Conservation (phyloP, 2,797 vertebrate species). For the Sternarchorhynchus goeldii region DNA sequence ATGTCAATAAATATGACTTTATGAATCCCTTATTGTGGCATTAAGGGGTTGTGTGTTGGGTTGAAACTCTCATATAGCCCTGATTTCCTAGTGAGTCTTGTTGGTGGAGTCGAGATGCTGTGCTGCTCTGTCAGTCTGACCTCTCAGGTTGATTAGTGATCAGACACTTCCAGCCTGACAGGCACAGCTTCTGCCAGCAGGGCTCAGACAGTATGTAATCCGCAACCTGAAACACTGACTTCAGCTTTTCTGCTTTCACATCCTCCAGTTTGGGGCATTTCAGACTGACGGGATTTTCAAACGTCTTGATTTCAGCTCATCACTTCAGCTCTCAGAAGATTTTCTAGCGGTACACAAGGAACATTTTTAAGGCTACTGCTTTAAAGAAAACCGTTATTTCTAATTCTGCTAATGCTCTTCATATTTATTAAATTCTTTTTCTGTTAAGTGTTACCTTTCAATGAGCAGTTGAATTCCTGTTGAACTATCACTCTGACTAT, state of each 20-base stretch:
- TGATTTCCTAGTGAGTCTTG: not conserved
- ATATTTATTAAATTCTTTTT: constrained; percentile 32
- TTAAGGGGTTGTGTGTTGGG: not conserved
- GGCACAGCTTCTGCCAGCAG: constrained; percentile 61
- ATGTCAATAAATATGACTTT: too few species aligned
- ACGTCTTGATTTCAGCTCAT: constrained; percentile 2
- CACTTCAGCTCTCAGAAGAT: not conserved
- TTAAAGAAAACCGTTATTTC: not conserved
- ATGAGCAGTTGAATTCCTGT: constrained; percentile 65
- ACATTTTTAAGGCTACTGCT: not conserved
- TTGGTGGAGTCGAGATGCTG: constrained; percentile 5
- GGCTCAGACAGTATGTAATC: constrained; percentile 63
- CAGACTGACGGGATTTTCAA: not conserved
- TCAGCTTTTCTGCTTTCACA: constrained; percentile 63
- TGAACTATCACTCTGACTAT: constrained; percentile 60
- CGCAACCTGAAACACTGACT: constrained; percentile 65
- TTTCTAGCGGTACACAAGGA: not conserved
- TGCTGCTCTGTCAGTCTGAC: constrained; percentile 15
- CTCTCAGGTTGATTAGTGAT: constrained; percentile 3
- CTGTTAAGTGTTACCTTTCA: constrained; percentile 61
- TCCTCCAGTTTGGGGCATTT: not conserved
- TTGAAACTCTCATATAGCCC: constrained; percentile 2
- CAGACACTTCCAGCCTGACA: constrained; percentile 53
- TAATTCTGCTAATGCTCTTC: not conserved
- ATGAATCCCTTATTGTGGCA: not conserved